phyloP scores from a whole-genome alignment of 2,888 invertebrate genomes.

The Chorisops tibialis region DNA sequence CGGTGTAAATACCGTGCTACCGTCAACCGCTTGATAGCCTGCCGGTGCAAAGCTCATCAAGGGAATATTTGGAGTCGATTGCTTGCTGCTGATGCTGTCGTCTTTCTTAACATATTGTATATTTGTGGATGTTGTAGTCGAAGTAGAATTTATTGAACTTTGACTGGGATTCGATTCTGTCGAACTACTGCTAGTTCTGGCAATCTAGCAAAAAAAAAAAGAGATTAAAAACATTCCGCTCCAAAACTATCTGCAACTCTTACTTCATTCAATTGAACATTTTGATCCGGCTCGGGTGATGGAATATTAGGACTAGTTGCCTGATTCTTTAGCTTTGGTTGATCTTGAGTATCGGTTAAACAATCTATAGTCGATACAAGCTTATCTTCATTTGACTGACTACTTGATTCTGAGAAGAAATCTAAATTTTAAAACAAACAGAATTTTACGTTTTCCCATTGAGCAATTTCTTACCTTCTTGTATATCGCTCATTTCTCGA shows the following conservation, averaged over 20 bases:
- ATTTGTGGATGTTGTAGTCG: slow-evolving; percentile 21
- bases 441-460: background rate
- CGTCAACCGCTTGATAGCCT: slow-evolving; percentile 47
- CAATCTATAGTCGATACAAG: slow-evolving; percentile 19
- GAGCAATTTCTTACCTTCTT: slow-evolving; percentile 36
- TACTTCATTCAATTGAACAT: slow-evolving; percentile 28
- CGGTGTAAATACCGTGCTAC: slow-evolving; percentile 48
- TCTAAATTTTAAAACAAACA: background rate
- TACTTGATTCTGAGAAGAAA: slow-evolving; percentile 23
- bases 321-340: slow-evolving; percentile 52
- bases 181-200: slow-evolving; percentile 16
- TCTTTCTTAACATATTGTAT: slow-evolving; percentile 23
- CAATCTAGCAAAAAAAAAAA: slow-evolving; percentile 8
- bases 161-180: slow-evolving; percentile 14
- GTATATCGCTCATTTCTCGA: slow-evolving; percentile 36
- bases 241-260: background rate
- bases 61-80: slow-evolving; percentile 35
- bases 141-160: slow-evolving; percentile 29
- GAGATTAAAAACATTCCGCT: background rate
- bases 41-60: slow-evolving; percentile 45
- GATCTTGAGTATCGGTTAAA: slow-evolving; percentile 45
- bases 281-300: slow-evolving; percentile 34
- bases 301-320: slow-evolving; percentile 53
- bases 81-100: slow-evolving; percentile 25
- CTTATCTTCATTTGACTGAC: slow-evolving; percentile 34